These are phyloP conservation scores for Coptodon rendalli DNA, from an alignment of 2,113 vertebrate genomes.

Conservation along the genomic window DNA sequence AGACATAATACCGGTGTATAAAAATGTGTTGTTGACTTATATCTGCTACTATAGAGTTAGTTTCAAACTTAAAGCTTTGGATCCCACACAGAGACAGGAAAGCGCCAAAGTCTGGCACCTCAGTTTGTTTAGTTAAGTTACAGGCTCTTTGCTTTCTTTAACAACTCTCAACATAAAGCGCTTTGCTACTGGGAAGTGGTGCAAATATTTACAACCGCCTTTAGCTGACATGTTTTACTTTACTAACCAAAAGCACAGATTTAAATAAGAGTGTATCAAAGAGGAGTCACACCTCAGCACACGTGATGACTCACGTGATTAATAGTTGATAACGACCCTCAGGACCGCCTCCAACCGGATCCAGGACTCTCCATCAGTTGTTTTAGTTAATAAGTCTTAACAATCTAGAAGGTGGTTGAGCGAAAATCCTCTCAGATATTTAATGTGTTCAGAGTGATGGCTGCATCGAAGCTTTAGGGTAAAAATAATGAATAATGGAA, in stretches of 20 bases:
- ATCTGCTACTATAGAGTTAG: background rate
- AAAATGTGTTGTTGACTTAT: background rate
- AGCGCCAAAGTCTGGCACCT: accelerated
- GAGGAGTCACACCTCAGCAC: background rate
- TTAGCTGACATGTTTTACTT: background rate
- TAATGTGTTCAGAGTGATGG: background rate
- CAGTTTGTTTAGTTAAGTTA: background rate
- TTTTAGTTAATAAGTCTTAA: background rate
- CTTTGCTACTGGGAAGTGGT: background rate
- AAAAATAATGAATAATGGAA: background rate
- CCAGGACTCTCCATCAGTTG: background rate
- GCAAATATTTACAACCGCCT: background rate
- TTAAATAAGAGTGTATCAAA: background rate
- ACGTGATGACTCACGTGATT: background rate
- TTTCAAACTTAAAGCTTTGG: background rate
- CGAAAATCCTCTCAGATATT: background rate
- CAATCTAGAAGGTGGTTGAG: background rate
- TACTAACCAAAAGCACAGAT: background rate
- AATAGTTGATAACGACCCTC: background rate
- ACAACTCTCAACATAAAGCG: background rate
- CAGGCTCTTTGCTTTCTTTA: background rate
- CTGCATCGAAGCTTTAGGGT: background rate
- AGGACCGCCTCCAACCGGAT: background rate
- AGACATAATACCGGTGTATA: background rate
- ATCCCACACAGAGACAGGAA: accelerated